phyloP scores from a whole-genome alignment of 1,140 invertebrate genomes.

The Scaptomyza hsui region DNA sequence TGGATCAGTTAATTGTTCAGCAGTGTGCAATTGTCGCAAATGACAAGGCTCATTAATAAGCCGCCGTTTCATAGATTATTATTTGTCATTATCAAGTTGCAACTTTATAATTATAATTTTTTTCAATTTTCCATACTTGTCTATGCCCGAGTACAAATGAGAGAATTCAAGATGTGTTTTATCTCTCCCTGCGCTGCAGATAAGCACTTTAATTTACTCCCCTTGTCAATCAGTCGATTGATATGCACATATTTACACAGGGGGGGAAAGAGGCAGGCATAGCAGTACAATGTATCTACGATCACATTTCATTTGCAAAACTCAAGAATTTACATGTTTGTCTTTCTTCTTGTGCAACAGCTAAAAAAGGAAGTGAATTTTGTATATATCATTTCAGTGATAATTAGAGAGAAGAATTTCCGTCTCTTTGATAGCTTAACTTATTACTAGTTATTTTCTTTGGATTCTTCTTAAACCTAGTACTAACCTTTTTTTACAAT shows the following conservation, averaged over 20 bases:
- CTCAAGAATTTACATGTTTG: conserved; percentile 1
- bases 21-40: background rate
- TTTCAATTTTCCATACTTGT: background rate
- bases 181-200: background rate
- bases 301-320: background rate
- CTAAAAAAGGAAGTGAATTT: background rate
- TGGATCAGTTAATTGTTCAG: background rate
- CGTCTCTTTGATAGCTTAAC: too few species aligned
- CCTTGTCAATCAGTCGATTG: conserved; percentile 1
- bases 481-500: too few species aligned
- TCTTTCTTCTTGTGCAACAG: conserved; percentile 1
- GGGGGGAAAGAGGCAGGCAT: background rate
- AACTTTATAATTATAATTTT: conserved; percentile 16
- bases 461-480: background rate
- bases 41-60: conserved; percentile 6
- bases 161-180: background rate
- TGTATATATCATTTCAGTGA: background rate
- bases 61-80: background rate
- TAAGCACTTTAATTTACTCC: conserved; percentile 10
- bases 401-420: background rate
- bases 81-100: background rate
- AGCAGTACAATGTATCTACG: background rate
- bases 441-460: background rate
- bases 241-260: background rate
- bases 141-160: background rate